A percentile compares a stretch with the other conserved stretches of the same genome.
Evolutionary conservation across 53 echinoderm and acorn worm genomes (phyloP).

Genomic region (Stichopus horrens): DNA sequence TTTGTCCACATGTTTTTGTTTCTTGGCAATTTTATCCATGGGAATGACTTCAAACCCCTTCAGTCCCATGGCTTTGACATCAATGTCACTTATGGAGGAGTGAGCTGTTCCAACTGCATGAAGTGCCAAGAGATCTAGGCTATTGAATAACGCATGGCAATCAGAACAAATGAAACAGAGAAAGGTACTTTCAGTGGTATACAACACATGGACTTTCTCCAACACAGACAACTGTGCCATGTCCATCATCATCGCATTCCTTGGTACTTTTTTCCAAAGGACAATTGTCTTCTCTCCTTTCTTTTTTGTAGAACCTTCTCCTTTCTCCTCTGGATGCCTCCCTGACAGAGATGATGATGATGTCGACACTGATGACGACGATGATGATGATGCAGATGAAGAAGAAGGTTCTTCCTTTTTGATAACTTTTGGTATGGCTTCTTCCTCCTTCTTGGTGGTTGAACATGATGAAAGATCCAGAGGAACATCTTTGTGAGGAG

Average conservation of each 20-base stretch:
- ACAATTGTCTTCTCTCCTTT: constrained; percentile 43
- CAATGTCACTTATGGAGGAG: constrained; percentile 22
- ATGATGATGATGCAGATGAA: background rate
- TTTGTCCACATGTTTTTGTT: constrained; percentile 32
- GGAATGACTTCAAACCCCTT: constrained; percentile 47
- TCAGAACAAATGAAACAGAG: constrained; percentile 45
- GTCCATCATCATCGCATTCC: constrained; percentile 47
- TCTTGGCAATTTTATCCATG: constrained; percentile 40
- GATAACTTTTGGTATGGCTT: constrained; percentile 2
- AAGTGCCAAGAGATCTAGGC: constrained; percentile 14
- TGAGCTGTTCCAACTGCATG: constrained; percentile 43
- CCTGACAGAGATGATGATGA: background rate
- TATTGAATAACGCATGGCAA: constrained; percentile 30
- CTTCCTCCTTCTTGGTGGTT: constrained; percentile 24
- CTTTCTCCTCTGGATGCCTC: constrained; percentile 10
- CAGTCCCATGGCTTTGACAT: constrained; percentile 34
- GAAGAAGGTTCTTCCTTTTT: constrained; percentile 29
- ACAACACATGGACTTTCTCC: constrained; percentile 43
- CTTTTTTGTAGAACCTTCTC: background rate
- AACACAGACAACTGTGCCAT: constrained; percentile 39
- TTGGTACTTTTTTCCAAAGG: constrained; percentile 37
- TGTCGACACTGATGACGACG: background rate
- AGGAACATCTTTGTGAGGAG: constrained; percentile 30
- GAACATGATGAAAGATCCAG: constrained; percentile 42
- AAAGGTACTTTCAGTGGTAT: constrained; percentile 37